Evolutionary conservation across 64 coral and sea anemone genomes (phyloP), one percentile per base, ranked within the genome.

Genomic region (Montipora cactus): DNA sequence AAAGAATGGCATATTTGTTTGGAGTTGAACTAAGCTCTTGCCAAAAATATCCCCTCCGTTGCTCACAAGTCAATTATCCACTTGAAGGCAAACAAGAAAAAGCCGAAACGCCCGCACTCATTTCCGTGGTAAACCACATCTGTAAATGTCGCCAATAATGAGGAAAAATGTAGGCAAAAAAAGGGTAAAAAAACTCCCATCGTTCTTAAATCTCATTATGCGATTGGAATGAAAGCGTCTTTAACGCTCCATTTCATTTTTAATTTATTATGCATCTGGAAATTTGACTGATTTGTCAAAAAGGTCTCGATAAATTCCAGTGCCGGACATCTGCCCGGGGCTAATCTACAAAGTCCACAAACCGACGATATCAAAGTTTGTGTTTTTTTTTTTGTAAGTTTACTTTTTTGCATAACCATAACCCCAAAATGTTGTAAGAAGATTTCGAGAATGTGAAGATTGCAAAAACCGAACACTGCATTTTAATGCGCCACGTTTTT

Each of bases 311-410:
- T 86, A 48, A 71, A 86, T 86, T 71, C 82, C 66, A 71, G 59
- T 86, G 53, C 53, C 7, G 66, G 67, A 14, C n/a, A 72, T 70
- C 71, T 71, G 82, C 82, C 82, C 11, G 82, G 20, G 82, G 82
- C 82, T 86, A 72, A 86, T 86, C 82, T 86, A 67, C 58, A 84
- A 84, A 86, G 82, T 86, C 82, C 66, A 86, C 82, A 86, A 68
- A 46, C 82, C 44, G 67, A 71, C 13, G 61, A 64, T 37, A 49
- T 46, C 47, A 50, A 67, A 23, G 46, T 71, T 86, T 86, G 67
- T 86, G 19, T 71, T 12, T 11, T 2, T 62, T 62, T 12, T 11
- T 2, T 62, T 49, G 25, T 49, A 86, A 9, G 81, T 84, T 84
- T 67, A 84, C 81, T 84, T 84, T 67, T 64, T 44, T 9, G 44